Evolutionary conservation across 2,888 invertebrate genomes (phyloP), one percentile per base, ranked within the genome.

Genomic region (Globia sparganii): DNA sequence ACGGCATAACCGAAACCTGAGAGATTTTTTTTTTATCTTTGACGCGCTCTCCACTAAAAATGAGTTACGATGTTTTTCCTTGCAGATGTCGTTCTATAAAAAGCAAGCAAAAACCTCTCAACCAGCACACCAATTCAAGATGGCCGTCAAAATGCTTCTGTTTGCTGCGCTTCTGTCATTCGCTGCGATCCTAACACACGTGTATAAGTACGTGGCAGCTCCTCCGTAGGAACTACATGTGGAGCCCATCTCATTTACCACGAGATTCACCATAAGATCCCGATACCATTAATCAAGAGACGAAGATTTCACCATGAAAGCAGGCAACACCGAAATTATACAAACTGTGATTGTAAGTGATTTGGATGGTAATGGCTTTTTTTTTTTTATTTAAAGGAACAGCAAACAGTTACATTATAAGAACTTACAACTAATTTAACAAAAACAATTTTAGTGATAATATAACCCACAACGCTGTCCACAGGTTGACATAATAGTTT

Each of bases 271-370:
- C 80, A 90, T 25, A 90, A 89, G 68, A 64, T 79, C 9, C 76
- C 77, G 0, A 75, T 91, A 11, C 90, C 88, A 0, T 66, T 90
- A 0, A 64, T 87, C 0, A 80, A 83, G 91, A 46, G 65, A 70
- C 5, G 89, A 89, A 83, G 81, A 86, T 37, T 62, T 91, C 0
- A 68, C 31, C 0, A 85, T 90, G 0, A 80, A 59, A 21, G 49
- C 78, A 8, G 80, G 75, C 3, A 75, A 66, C 5, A 58, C 65
- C 62, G 90, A 89, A 59, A 0, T 75, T 3, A 91, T 91, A 6
- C 79, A 78, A 28, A 88, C 86, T 0, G 72, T 92, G 0, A 4
- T 77, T 0, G 88, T 91, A 0, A 86, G 82, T 25, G 91, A 92
- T 43, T 61, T 91, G 31, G 78, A 85, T 43, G 91, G 90, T 0